Percentiles rank a stretch among this genome's conserved stretches.
Evolutionary conservation across 2,888 invertebrate genomes (phyloP).

Genomic region (Poecilus cupreus): DNA sequence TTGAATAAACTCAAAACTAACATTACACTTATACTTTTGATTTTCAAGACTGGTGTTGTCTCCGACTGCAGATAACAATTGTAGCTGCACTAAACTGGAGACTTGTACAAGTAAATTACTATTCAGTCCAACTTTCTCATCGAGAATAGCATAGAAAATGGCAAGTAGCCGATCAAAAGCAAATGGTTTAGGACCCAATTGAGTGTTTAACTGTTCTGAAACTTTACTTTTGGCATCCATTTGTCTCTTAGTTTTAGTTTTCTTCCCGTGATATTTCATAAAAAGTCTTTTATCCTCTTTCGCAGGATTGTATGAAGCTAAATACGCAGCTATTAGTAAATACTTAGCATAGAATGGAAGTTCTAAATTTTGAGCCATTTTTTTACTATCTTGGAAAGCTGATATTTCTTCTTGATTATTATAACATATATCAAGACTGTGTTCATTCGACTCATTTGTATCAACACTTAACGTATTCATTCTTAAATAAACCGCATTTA

Average conservation of each 20-base stretch:
- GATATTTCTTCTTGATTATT: constrained; percentile 23
- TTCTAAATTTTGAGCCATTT: constrained; percentile 81
- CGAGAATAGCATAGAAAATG: constrained; percentile 92
- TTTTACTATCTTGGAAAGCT: constrained; percentile 63
- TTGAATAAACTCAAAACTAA: constrained; percentile 86
- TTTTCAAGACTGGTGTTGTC: constrained; percentile 85
- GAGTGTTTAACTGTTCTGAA: constrained; percentile 78
- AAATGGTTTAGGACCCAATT: constrained; percentile 89
- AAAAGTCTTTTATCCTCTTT: constrained; percentile 92
- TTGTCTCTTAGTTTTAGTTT: constrained; percentile 79
- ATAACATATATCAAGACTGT: not conserved
- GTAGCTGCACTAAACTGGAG: constrained; percentile 88
- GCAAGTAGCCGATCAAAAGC: constrained; percentile 88
- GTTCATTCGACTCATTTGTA: constrained; percentile 66
- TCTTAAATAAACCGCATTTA: constrained; percentile 50
- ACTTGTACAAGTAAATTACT: constrained; percentile 92
- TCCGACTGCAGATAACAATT: constrained; percentile 82
- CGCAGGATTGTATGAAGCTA: constrained; percentile 94
- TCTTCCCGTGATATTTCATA: constrained; percentile 86
- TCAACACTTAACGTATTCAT: constrained; percentile 22
- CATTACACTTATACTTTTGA: constrained; percentile 91
- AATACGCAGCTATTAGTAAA: constrained; percentile 90
- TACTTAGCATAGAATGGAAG: constrained; percentile 93
- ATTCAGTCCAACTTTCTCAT: constrained; percentile 88
- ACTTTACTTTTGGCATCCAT: constrained; percentile 78